Conservation (phyloP, 2,888 invertebrate species). For the Pandemis corylana region DNA sequence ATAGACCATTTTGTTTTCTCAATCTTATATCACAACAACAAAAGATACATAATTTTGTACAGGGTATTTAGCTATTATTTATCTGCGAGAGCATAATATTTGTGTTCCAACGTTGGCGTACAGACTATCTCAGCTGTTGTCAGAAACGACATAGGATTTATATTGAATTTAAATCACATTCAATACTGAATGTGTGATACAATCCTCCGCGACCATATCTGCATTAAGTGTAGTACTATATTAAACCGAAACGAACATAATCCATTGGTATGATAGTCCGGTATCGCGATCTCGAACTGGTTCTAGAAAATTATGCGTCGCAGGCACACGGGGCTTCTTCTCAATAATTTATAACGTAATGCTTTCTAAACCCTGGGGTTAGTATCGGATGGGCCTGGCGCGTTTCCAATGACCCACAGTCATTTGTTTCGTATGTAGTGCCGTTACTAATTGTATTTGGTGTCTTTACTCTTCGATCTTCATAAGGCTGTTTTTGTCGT, state of each 20-base stretch:
- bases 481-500: too few relatives aligned
- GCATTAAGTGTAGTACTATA: conserved; percentile 36
- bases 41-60: not conserved
- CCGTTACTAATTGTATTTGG: not conserved
- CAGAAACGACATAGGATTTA: conserved; percentile 17
- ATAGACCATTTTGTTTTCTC: too few relatives aligned
- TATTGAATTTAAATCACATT: conserved; percentile 35
- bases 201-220: conserved; percentile 39
- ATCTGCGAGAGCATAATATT: not conserved
- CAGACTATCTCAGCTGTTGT: not conserved
- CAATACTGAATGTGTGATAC: conserved; percentile 37
- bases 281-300: conserved; percentile 62
- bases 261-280: conserved; percentile 47
- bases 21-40: too few relatives aligned
- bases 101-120: not conserved
- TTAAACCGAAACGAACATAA: conserved; percentile 43
- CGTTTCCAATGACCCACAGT: conserved; percentile 42
- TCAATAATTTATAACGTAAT: conserved; percentile 70
- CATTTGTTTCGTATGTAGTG: not conserved
- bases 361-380: conserved; percentile 71
- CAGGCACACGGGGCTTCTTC: conserved; percentile 68
- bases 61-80: not conserved
- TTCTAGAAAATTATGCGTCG: conserved; percentile 72
- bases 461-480: too few relatives aligned
- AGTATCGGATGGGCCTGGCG: conserved; percentile 46